Evolutionary conservation across 2,113 vertebrate genomes (phyloP).

Genomic region (Sander lucioperca): DNA sequence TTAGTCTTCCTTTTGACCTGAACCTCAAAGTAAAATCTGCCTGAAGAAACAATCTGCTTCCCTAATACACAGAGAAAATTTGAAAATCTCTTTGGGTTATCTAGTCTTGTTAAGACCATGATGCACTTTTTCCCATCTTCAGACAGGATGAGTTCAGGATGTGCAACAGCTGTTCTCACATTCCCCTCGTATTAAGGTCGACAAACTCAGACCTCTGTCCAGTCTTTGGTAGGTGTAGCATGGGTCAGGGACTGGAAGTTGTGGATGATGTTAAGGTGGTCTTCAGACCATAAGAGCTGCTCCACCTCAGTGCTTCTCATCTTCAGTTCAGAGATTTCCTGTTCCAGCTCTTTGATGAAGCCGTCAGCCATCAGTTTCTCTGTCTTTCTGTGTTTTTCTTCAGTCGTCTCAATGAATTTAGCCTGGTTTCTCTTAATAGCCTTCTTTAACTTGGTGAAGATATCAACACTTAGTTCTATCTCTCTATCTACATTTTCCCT

Average conservation of each 20-base stretch:
- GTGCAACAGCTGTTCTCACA: neutral
- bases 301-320: neutral
- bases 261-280: neutral
- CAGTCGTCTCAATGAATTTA: neutral
- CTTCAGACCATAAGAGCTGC: neutral
- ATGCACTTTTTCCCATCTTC: neutral
- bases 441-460: neutral
- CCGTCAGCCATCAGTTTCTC: neutral
- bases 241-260: too few relatives aligned
- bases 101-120: rapidly evolving
- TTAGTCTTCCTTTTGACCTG: neutral
- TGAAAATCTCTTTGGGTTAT: neutral
- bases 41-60: neutral
- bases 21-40: neutral
- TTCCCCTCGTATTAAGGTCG: too few relatives aligned
- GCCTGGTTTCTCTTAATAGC: neutral
- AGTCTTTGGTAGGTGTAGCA: too few relatives aligned
- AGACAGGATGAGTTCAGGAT: neutral
- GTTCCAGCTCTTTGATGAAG: neutral
- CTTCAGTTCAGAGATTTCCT: neutral
- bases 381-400: neutral
- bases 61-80: neutral
- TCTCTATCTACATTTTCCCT: neutral
- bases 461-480: rapidly evolving
- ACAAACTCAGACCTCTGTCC: too few relatives aligned